Percentiles rank a stretch among this genome's conserved stretches.
These are phyloP conservation scores for Trinorchestia longiramus DNA, from an alignment of 1,140 invertebrate species.

Conservation along the genomic window DNA sequence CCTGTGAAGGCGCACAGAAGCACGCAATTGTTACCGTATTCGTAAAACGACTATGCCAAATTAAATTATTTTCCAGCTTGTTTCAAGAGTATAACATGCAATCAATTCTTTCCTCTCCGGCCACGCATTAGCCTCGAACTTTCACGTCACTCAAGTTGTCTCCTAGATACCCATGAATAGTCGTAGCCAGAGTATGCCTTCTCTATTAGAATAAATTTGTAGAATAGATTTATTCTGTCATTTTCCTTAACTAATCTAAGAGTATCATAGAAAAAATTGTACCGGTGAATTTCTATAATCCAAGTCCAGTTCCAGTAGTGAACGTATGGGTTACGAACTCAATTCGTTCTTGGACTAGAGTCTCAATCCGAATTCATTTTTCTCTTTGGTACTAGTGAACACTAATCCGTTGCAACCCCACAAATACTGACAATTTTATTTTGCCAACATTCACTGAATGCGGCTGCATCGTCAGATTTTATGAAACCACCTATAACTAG, in stretches of 20 bases:
- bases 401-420: too few species aligned
- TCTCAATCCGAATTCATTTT: too few species aligned
- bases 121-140: neutral
- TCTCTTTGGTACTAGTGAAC: too few species aligned
- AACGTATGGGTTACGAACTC: too few species aligned
- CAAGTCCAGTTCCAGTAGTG: neutral
- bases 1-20: neutral
- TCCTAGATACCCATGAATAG: slow-evolving; percentile 18
- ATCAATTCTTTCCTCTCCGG: neutral
- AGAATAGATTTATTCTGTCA: slow-evolving; percentile 13
- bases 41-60: neutral
- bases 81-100: neutral
- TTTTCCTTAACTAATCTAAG: neutral
- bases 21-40: neutral
- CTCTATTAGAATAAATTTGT: slow-evolving; percentile 33
- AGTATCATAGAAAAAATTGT: neutral
- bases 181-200: slow-evolving; percentile 41
- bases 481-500: too few species aligned
- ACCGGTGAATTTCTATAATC: neutral
- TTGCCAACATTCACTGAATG: too few species aligned
- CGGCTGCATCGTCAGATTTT: too few species aligned
- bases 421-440: too few species aligned
- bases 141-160: neutral
- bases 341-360: too few species aligned
- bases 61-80: neutral